These are phyloP conservation scores for Drosophila macrothrix DNA, from an alignment of 2,888 invertebrate species.

Conservation along the genomic window DNA sequence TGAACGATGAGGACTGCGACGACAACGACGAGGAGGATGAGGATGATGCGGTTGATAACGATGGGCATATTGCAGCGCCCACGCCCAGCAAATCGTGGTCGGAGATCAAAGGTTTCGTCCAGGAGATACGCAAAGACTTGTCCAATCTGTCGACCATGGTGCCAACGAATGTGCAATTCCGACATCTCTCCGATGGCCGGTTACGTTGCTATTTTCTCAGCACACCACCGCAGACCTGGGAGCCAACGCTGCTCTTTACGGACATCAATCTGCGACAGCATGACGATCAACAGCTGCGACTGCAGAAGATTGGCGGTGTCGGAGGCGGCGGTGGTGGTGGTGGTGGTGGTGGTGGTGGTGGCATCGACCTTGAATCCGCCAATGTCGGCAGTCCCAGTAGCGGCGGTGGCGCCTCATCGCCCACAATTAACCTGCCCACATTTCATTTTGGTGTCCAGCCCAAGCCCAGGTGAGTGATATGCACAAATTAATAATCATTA, in stretches of 20 bases:
- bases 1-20: conserved; percentile 74
- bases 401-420: conserved; percentile 47
- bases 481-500: not conserved
- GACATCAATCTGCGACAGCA: conserved; percentile 88
- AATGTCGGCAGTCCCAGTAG: conserved; percentile 41
- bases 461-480: conserved; percentile 61
- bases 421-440: conserved; percentile 43
- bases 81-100: conserved; percentile 89
- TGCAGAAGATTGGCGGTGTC: conserved; percentile 49
- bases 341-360: conserved; percentile 4
- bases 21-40: conserved; percentile 77
- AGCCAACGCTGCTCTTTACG: conserved; percentile 94
- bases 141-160: conserved; percentile 92
- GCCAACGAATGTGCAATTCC: conserved; percentile 93
- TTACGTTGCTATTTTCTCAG: conserved; percentile 95
- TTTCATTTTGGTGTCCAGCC: conserved; percentile 46
- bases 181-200: conserved; percentile 91
- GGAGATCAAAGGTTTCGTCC: conserved; percentile 92
- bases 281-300: conserved; percentile 71
- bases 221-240: conserved; percentile 94
- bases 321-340: conserved; percentile 7
- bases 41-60: conserved; percentile 74
- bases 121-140: conserved; percentile 91
- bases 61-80: conserved; percentile 75
- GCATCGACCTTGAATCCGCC: conserved; percentile 13